Evolutionary conservation across 2,113 vertebrate species (phyloP).

Genomic region (Bolborhynchus lineola): DNA sequence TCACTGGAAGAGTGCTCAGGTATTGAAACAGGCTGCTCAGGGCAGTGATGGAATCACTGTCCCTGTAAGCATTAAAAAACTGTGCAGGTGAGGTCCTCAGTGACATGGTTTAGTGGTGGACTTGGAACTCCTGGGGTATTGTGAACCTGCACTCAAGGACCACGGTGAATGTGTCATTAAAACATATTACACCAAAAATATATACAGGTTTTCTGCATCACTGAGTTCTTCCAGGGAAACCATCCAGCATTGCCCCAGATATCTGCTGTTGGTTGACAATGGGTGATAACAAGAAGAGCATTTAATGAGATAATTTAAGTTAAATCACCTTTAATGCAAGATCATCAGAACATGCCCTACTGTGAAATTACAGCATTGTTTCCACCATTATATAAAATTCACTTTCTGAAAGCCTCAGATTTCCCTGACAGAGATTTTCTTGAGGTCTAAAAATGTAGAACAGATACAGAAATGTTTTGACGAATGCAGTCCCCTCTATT

Average conservation of each 20-base stretch:
- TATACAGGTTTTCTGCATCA: neutral
- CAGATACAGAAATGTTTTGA: neutral
- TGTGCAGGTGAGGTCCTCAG: neutral
- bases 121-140: neutral
- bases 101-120: neutral
- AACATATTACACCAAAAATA: neutral
- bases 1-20: neutral
- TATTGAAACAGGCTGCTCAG: neutral
- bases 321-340: neutral
- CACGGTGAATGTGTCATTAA: neutral
- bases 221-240: neutral
- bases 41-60: neutral
- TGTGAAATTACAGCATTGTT: neutral
- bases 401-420: neutral
- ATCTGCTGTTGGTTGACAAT: neutral
- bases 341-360: neutral
- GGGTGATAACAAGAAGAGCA: neutral
- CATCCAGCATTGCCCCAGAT: neutral
- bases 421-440: conserved; percentile 1
- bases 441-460: conserved; percentile 23
- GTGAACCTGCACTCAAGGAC: neutral
- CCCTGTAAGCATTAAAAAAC: neutral
- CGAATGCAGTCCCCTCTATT: neutral
- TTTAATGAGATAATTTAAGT: conserved; percentile 27
- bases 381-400: neutral